Evolutionary conservation across 1,140 invertebrate species (phyloP), one percentile per base, ranked within the genome.

Genomic region (Zaprionus camerounensis): DNA sequence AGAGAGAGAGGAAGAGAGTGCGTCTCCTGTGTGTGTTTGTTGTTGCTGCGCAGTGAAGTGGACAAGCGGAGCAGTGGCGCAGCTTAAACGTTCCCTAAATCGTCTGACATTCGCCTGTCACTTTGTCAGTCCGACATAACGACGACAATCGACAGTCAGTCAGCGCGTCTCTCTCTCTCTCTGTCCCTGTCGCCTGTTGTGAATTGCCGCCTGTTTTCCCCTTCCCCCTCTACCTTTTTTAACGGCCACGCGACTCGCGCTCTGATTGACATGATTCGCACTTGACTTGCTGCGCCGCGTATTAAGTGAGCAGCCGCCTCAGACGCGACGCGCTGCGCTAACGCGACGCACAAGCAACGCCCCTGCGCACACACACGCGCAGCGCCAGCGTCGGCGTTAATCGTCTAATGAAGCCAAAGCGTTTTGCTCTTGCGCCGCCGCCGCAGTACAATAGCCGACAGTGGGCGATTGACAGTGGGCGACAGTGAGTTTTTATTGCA

Each of bases 21-120:
- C 78, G 70, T 76, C 24, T n/a, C 49, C 15, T 34, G 41, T 46
- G 59, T 53, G 59, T 70, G 68, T 59, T 80, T 87, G 76, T 83
- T 87, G 76, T 82, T 67, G 77, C 57, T 75, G 83, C 55, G 78
- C 84, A 87, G 74, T 88, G 85, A 88, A 88, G 84, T 88, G 84
- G 78, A 88, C 84, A 88, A 88, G 75, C 72, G 74, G 65, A 57
- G 75, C 70, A 73, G 46, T 51, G 56, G 73, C 57, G 59, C 66
- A 84, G 84, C 84, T 90, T 88, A 87, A 88, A 90, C 85, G 84
- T 62, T 78, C 31, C 71, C 63, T 83, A 80, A 87, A 88, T 83
- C 81, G 83, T 68, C 83, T 90, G 85, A 88, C 84, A 88, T 88
- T 88, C 79, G 81, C 81, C 85, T 81, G 85, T 88, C 84, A 87